Conservation (phyloP, 2,888 invertebrate species). For the Netelia inedita region DNA sequence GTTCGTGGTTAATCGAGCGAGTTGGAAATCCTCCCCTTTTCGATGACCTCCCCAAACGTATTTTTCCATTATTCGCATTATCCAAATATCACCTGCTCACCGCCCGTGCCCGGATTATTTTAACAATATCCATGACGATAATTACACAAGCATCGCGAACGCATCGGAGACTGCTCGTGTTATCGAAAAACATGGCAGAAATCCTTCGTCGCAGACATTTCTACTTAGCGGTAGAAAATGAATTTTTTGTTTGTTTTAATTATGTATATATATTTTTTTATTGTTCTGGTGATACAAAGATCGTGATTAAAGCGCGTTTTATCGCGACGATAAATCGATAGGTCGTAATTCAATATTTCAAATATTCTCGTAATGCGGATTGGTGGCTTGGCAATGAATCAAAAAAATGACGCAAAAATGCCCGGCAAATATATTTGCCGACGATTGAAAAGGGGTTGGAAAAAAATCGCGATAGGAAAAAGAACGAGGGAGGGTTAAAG, state of each 20-base stretch:
- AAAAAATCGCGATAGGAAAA: slow-evolving; percentile 19
- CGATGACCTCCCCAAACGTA: slow-evolving; percentile 24
- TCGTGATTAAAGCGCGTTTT: not conserved
- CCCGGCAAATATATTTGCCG: not conserved
- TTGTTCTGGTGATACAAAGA: no score
- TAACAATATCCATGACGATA: not conserved
- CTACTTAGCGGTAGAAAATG: no score
- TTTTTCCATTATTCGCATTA: slow-evolving; percentile 26
- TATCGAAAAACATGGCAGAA: not conserved
- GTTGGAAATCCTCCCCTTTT: slow-evolving; percentile 1
- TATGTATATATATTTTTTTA: no score
- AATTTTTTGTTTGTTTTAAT: no score
- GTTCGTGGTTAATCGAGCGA: slow-evolving; percentile 15
- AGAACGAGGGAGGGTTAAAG: slow-evolving; percentile 29
- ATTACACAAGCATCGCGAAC: not conserved
- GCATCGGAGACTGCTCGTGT: not conserved
- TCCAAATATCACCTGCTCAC: slow-evolving; percentile 13
- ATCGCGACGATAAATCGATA: not conserved
- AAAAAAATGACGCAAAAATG: slow-evolving; percentile 1
- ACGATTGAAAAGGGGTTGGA: not conserved
- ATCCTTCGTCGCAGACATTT: not conserved
- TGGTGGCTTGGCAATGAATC: not conserved
- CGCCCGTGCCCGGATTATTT: not conserved
- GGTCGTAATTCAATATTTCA: not conserved
- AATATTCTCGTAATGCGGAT: not conserved